Evolutionary conservation across 92 coral and sea anemone genomes (phyloP), one percentile per base, ranked within the genome.

Genomic region (Galaxea fascicularis): DNA sequence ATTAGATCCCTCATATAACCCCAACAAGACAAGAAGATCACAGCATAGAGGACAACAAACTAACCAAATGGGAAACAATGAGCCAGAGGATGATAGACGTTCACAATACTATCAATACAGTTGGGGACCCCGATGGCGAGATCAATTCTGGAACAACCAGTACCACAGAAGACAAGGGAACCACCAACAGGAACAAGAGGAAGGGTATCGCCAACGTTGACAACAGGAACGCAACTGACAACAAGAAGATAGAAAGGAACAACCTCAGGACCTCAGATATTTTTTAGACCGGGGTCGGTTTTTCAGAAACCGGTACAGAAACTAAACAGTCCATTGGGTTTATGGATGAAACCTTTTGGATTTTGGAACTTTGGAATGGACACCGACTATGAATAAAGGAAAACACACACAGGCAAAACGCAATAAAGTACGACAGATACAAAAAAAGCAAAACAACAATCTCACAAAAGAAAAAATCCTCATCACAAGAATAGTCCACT

Each of bases 41-140:
- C 47, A 65, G 71, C 71, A 44, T 65, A 44, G 71, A 65, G 71
- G 71, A 65, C 71, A 0, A 65, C 71, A 65, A 65, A 65, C 71
- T 65, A 27, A 65, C 71, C 71, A 28, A 65, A 29, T 65, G 71
- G 45, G 20, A 65, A 65, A 65, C 71, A 65, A 65, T 65, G 71
- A 65, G 71, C 71, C 71, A 24, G 71, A n/a, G 71, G n/a, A n/a
- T n/a, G n/a, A n/a, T 3, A 52, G 12, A 18, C n/a, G n/a, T n/a
- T n/a, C n/a, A n/a, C n/a, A n/a, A n/a, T n/a, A n/a, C n/a, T n/a
- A 51, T 51, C 0, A 17, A 51, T 52, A 13, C 57, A 12, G 57
- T 13, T 12, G 17, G 12, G 17, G 17, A 13, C 57, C 12, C 15
- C 12, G 15, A n/a, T n/a, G n/a, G n/a, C n/a, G n/a, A n/a, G n/a